Percentiles rank a stretch among this genome's conserved stretches.
Evolutionary conservation across 92 coral and sea anemone species (phyloP).

Genomic region (Heliopora coerulea): DNA sequence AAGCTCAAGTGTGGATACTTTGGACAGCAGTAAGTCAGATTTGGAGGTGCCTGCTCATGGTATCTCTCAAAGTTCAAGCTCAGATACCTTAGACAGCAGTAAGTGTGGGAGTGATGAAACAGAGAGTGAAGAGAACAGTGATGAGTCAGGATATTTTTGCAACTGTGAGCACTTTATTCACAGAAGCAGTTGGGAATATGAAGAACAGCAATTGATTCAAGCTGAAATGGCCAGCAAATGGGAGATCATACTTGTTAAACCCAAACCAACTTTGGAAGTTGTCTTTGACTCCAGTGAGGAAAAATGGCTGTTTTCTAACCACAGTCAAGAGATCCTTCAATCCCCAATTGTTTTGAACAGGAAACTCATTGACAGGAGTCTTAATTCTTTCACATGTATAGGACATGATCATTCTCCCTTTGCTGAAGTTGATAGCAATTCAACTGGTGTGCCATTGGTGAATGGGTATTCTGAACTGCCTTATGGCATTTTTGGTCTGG

Average conservation of each 20-base stretch:
- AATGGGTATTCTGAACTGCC: not conserved
- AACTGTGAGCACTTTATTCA: conserved; percentile 93
- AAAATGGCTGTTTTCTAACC: conserved; percentile 65
- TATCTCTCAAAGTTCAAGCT: conserved; percentile 15
- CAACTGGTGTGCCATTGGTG: not conserved
- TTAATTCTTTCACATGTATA: not conserved
- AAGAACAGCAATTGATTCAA: conserved; percentile 88
- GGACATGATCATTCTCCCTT: not conserved
- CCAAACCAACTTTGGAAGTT: conserved; percentile 61
- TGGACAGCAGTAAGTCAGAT: conserved; percentile 4
- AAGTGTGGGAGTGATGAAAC: conserved; percentile 85
- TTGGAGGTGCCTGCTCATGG: not conserved
- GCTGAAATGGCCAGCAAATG: conserved; percentile 81
- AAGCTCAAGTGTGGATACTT: conserved; percentile 28
- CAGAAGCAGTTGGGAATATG: conserved; percentile 87
- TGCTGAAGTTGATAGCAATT: not conserved
- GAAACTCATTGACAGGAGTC: conserved; percentile 15
- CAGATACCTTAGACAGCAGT: conserved; percentile 51
- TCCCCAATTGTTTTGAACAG: conserved; percentile 12
- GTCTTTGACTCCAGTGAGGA: conserved; percentile 66
- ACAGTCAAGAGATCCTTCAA: conserved; percentile 7
- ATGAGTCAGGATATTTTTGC: conserved; percentile 52
- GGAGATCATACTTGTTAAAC: conserved; percentile 53
- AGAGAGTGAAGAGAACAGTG: conserved; percentile 81
- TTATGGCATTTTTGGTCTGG: conserved; percentile 55